phyloP scores from a whole-genome alignment of 1,140 invertebrate genomes.

The Drosophila orena region DNA sequence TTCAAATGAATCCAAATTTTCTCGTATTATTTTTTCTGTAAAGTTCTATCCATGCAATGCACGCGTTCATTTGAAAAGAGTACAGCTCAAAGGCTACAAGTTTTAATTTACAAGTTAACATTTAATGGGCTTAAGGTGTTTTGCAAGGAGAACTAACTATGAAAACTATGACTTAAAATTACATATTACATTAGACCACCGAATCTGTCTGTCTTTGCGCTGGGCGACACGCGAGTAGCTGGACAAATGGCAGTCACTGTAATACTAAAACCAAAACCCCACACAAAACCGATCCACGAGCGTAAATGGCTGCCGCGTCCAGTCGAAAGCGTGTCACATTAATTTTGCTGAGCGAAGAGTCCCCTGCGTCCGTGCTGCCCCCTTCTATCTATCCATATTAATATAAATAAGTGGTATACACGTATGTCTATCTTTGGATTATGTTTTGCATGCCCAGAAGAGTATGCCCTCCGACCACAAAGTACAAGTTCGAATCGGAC shows the following conservation, averaged over 20 bases:
- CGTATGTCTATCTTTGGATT: constrained; percentile 56
- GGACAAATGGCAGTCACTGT: constrained; percentile 45
- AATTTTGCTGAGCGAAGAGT: constrained; percentile 85
- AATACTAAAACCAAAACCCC: constrained; percentile 32
- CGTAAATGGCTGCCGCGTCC: constrained; percentile 60
- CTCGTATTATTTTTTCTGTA: constrained; percentile 15
- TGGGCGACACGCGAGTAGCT: constrained; percentile 84
- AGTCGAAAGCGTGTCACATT: constrained; percentile 84
- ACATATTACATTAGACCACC: constrained; percentile 46
- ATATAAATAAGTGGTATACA: constrained; percentile 43
- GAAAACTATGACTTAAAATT: constrained; percentile 30
- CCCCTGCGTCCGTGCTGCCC: constrained; percentile 70
- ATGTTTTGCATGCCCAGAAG: constrained; percentile 57
- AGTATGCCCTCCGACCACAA: constrained; percentile 49
- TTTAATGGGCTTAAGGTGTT: constrained; percentile 65
- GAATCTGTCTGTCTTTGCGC: constrained; percentile 72
- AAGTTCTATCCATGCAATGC: constrained; percentile 47
- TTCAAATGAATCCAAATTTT: constrained; percentile 4
- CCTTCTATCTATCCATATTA: constrained; percentile 12
- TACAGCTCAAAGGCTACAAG: constrained; percentile 32
- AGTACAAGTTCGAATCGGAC: constrained; percentile 45
- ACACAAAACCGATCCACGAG: constrained; percentile 24
- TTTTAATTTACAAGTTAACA: constrained; percentile 24
- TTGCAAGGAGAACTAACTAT: constrained; percentile 20
- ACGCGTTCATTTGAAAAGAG: constrained; percentile 63